Evolutionary conservation across 2,113 vertebrate species (phyloP).

Genomic region (Nothobranchius kuhntae): DNA sequence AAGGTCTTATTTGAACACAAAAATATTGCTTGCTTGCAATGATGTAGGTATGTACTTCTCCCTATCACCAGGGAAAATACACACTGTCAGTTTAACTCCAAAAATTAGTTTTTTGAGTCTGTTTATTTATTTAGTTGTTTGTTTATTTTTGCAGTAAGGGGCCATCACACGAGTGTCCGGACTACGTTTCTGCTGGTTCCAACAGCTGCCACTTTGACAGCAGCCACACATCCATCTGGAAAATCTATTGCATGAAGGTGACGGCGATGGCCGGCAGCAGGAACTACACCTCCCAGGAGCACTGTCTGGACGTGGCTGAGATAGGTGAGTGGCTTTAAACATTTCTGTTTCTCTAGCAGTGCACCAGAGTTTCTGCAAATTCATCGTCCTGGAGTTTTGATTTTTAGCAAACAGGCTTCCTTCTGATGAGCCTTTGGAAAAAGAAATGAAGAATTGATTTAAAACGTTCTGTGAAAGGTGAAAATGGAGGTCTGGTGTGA

Average conservation of each 20-base stretch:
- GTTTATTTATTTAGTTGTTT: background rate
- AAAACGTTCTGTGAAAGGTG: background rate
- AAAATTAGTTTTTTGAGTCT: too few species aligned
- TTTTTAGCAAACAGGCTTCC: too few species aligned
- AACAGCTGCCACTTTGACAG: constrained; percentile 81
- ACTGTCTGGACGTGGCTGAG: constrained; percentile 80
- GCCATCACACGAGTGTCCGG: constrained; percentile 70
- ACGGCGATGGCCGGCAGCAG: constrained; percentile 51
- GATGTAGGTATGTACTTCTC: too few species aligned
- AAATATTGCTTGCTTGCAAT: too few species aligned
- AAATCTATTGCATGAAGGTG: constrained; percentile 78
- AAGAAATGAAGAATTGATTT: background rate
- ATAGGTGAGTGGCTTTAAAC: constrained; percentile 64
- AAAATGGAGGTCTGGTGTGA: background rate
- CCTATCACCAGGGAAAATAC: too few species aligned
- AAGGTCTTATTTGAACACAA: too few species aligned
- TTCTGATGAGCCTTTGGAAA: too few species aligned
- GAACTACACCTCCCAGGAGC: constrained; percentile 66
- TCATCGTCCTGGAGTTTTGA: too few species aligned
- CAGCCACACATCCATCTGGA: constrained; percentile 77
- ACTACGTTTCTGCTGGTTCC: constrained; percentile 67
- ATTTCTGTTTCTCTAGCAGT: background rate
- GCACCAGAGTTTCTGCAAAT: too few species aligned
- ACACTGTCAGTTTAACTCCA: too few species aligned
- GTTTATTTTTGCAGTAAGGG: constrained; percentile 46